A percentile compares a stretch with the other conserved stretches of the same genome.
phyloP scores from a whole-genome alignment of 2,113 vertebrate species.

The Cynopterus brachyotis region DNA sequence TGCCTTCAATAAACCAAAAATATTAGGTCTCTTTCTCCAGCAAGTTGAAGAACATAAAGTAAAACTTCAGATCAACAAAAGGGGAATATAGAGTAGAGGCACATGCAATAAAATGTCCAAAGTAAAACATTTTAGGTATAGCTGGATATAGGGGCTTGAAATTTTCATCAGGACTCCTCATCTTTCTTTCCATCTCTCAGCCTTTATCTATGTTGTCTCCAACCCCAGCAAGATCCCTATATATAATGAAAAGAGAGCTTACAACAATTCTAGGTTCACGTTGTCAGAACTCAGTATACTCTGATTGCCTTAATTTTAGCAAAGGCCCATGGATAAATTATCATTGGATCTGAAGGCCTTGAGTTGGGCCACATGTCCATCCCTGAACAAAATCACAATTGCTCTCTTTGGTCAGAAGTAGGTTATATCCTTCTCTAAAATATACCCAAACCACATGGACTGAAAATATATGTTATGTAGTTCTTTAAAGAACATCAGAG shows the following conservation, averaged over 20 bases:
- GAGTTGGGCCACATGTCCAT: neutral
- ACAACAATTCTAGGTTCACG: neutral
- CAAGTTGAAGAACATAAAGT: neutral
- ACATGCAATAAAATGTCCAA: neutral
- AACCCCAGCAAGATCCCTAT: neutral
- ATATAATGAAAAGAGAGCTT: neutral
- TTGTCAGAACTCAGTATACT: neutral
- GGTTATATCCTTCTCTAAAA: neutral
- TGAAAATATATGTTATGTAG: neutral
- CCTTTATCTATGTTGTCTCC: neutral
- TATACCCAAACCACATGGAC: neutral
- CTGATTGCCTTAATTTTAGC: neutral
- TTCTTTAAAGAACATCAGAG: neutral
- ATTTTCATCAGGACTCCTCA: neutral
- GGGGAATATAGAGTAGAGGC: neutral
- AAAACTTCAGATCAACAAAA: neutral
- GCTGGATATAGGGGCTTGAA: neutral
- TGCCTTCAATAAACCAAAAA: neutral
- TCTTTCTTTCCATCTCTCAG: neutral
- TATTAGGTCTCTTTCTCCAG: neutral
- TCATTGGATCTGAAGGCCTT: neutral
- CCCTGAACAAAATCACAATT: neutral
- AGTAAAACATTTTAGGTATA: neutral
- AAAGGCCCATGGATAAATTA: neutral
- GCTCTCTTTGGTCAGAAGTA: neutral